Percentiles rank a stretch among this genome's conserved stretches.
Evolutionary conservation across 2,113 vertebrate species (phyloP).

Genomic region (Indicator indicator): DNA sequence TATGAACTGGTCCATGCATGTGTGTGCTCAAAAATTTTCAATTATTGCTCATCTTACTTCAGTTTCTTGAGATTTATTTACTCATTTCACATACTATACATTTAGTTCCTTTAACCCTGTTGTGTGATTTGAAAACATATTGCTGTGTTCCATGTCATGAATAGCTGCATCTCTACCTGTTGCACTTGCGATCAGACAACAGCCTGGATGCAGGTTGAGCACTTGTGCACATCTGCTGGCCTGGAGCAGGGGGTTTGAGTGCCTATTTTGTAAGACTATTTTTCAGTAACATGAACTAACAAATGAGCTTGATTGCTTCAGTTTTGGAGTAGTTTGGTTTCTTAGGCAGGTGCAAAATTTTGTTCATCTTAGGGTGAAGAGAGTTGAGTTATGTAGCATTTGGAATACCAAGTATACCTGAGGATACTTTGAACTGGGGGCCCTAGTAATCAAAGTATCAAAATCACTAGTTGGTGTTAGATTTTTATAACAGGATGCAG

Average conservation of each 20-base stretch:
- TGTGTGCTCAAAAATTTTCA: conserved; percentile 49
- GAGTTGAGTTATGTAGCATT: no score
- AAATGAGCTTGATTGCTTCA: not conserved
- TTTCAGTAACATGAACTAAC: not conserved
- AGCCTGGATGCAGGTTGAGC: not conserved
- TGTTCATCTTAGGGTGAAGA: not conserved
- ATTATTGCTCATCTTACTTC: conserved; percentile 71
- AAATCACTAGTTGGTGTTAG: not conserved
- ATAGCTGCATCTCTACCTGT: not conserved
- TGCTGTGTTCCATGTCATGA: fast-evolving
- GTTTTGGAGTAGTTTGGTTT: not conserved
- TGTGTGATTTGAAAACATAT: not conserved
- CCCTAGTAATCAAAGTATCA: not conserved
- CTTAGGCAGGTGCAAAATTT: not conserved
- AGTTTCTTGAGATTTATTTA: conserved; percentile 72
- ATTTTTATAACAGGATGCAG: not conserved
- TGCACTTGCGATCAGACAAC: not conserved
- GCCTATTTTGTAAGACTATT: no score
- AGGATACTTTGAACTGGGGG: not conserved
- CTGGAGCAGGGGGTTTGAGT: not conserved
- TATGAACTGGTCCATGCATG: conserved; percentile 33
- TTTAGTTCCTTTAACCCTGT: conserved; percentile 1
- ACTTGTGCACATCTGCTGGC: fast-evolving
- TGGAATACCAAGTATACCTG: not conserved
- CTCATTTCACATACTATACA: conserved; percentile 43